Conservation (phyloP, 2,797 vertebrate genomes). For the Falco columbarius region DNA sequence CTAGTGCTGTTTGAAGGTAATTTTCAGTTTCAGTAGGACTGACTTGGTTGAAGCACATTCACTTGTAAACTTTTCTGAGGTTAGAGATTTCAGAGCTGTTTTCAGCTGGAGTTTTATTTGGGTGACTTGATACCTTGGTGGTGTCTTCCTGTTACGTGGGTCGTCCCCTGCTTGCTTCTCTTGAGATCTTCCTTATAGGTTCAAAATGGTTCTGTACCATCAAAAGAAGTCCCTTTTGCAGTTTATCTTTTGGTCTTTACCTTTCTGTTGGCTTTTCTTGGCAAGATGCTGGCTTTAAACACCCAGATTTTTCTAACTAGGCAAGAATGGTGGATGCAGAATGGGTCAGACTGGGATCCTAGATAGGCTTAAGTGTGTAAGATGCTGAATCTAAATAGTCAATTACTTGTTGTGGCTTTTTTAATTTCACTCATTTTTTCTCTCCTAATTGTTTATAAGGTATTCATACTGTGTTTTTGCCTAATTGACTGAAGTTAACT, state of each 20-base stretch:
- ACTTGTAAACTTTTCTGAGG: background rate
- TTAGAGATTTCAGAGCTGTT: background rate
- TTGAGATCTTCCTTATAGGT: background rate
- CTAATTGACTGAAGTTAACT: background rate
- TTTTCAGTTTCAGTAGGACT: background rate
- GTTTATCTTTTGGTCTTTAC: background rate
- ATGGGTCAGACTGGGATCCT: background rate
- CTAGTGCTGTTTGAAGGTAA: background rate
- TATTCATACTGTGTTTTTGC: background rate
- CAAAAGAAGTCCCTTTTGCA: background rate
- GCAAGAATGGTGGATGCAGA: background rate
- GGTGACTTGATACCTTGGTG: background rate
- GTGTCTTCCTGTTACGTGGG: rapidly evolving
- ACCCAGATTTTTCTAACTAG: background rate
- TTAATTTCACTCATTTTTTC: background rate
- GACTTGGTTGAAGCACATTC: background rate
- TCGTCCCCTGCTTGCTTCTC: background rate
- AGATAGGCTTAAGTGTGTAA: background rate
- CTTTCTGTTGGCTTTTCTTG: background rate
- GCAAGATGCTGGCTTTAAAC: background rate
- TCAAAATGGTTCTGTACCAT: background rate
- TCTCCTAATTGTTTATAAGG: background rate
- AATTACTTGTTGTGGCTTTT: slow-evolving; percentile 9
- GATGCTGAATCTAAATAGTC: slow-evolving; percentile 13
- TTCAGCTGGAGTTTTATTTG: background rate